Evolutionary conservation across 1,140 invertebrate species (phyloP), one percentile per base, ranked within the genome.

Genomic region (Penaeus chinensis): DNA sequence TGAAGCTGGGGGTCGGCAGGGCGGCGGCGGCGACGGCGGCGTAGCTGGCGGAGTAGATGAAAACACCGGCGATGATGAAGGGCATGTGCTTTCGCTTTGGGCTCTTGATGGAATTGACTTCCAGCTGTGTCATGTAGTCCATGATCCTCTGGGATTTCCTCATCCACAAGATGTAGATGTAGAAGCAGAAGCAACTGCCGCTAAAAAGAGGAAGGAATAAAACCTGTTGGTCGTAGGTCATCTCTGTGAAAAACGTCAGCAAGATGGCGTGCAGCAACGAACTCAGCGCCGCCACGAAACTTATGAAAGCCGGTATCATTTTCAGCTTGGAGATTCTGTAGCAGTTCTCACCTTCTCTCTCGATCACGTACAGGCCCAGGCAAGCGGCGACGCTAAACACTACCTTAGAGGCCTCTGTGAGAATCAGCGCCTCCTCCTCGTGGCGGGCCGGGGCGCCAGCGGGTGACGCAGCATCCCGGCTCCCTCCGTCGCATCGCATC

Each of bases 81-180:
- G 22, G 22, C 27, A 83, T 19, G 63, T 24, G 4, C 42, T 65
- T 37, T 3, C 11, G n/a, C 32, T n/a, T 83, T 18, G 20, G 16
- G 65, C 61, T 20, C 22, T 2, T 63, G 82, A 69, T 27, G 37
- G 37, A 32, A 42, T 71, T 54, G 3, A 5, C 22, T 22, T 83
- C 82, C 37, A 83, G 42, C 47, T 83, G 37, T 32, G 65, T 47
- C 65, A 83, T 20, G 82, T 60, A 83, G n/a, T 37, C 82, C 47
- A 83, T 83, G 37, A 74, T 65, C 32, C 10, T 74, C 1, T 4
- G 13, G 65, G 42, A 54, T 11, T 83, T 69, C 24, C 24, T 60
- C 82, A 83, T 66, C 82, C 82, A 83, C 22, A 83, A 42, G 27
- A 54, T 4, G 22, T 54, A 71, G 20, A 66, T 71, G 66, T 71